A percentile compares a stretch with the other conserved stretches of the same genome.
Evolutionary conservation across 2,888 invertebrate genomes (phyloP).

Genomic region (Phytoseiulus persimilis): DNA sequence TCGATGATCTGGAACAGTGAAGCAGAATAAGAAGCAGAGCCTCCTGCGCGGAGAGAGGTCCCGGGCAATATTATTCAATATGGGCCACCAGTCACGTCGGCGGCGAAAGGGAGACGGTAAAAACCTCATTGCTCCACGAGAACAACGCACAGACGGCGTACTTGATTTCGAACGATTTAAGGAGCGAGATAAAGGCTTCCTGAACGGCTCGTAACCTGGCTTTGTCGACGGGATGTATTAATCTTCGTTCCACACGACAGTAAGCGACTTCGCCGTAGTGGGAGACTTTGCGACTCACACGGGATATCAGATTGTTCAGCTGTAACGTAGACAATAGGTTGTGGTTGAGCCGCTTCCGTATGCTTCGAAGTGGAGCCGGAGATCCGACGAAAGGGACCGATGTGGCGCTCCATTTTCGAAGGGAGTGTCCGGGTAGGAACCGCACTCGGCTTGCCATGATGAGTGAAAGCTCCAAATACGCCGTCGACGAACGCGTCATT

Average conservation of each 20-base stretch:
- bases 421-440: too few relatives aligned
- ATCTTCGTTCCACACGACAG: slow-evolving; percentile 31
- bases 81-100: not conserved
- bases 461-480: too few relatives aligned
- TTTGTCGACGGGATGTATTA: slow-evolving; percentile 7
- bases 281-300: slow-evolving; percentile 10
- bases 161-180: slow-evolving; percentile 31
- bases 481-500: not conserved
- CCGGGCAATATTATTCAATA: not conserved
- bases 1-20: slow-evolving; percentile 7
- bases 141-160: slow-evolving; percentile 26
- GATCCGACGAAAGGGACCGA: not conserved
- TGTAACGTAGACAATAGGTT: not conserved
- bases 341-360: not conserved
- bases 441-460: too few relatives aligned
- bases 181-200: slow-evolving; percentile 21
- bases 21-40: not conserved
- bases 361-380: not conserved
- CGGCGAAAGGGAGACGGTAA: not conserved
- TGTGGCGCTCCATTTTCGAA: too few relatives aligned
- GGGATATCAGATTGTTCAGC: slow-evolving; percentile 24
- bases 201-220: not conserved
- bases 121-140: slow-evolving; percentile 32
- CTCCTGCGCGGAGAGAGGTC: not conserved
- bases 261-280: slow-evolving; percentile 38